Evolutionary conservation across 2,113 vertebrate species (phyloP), one percentile per base, ranked within the genome.

Genomic region (Erythrocebus patas): DNA sequence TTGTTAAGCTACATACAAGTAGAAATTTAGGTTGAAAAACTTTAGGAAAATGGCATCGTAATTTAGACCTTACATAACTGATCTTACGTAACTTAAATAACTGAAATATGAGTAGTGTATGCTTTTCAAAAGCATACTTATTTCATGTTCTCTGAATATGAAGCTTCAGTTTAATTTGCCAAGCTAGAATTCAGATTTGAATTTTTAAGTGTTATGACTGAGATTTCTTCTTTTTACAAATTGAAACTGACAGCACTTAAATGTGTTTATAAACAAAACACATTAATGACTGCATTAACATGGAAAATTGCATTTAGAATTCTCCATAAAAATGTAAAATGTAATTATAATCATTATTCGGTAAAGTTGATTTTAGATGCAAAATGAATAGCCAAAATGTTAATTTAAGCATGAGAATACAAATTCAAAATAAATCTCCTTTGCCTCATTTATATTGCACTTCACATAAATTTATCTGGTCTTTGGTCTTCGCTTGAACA

Each of bases 241-340:
- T 43, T 89, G 14, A 95, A 35, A 96, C 52, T 98, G 96, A 97
- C 64, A 94, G 75, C 9, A 92, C 18, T 38, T 94, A 82, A 86
- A 38, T 81, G 82, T 98, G 96, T 97, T 96, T 98, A 45, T 98
- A 98, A 97, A 79, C 88, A 96, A 97, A 98, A 95, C 97, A 93
- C 89, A 96, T 96, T 97, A 96, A 98, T 97, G 89, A 98, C 22
- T 76, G 0, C 78, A 92, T 98, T 96, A 98, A 97, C 55, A 91
- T 70, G 64, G 59, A 81, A 75, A 98, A 98, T 98, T 98, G 82
- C 93, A 93, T 95, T 96, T 81, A 96, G 75, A 88, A 82, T 68
- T 87, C 32, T 94, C 91, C 80, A 92, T 93, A 92, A 98, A 98
- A 98, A 97, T 96, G 55, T 59, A 88, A 76, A 50, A 97, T 76